Percentiles rank a stretch among this genome's conserved stretches.
Evolutionary conservation across 1,140 invertebrate genomes (phyloP).

Genomic region (Macrobrachium nipponense): DNA sequence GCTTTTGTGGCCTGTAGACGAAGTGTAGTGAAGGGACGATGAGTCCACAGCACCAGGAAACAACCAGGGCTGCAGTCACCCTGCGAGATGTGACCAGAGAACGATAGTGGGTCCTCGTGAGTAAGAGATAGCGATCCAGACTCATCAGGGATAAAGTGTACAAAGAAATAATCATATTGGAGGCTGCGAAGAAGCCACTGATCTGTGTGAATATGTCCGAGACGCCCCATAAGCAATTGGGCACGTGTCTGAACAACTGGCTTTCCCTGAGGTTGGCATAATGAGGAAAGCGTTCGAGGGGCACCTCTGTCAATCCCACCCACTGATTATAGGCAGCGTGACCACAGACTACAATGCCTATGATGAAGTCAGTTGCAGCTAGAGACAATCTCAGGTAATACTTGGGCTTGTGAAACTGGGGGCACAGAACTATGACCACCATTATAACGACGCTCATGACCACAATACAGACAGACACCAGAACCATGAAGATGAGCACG

Average conservation of each 20-base stretch:
- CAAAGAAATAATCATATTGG: conserved; percentile 56
- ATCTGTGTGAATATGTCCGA: conserved; percentile 60
- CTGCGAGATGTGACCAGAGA: conserved; percentile 46
- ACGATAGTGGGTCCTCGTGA: conserved; percentile 59
- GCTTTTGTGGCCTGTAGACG: conserved; percentile 48
- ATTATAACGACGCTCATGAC: conserved; percentile 52
- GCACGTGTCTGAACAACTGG: conserved; percentile 58
- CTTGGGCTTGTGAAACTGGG: conserved; percentile 61
- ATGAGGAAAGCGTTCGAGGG: conserved; percentile 44
- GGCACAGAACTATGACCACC: conserved; percentile 43
- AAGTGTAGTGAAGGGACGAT: conserved; percentile 54
- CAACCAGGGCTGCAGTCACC: conserved; percentile 31
- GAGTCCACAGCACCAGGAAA: conserved; percentile 56
- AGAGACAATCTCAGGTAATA: conserved; percentile 61
- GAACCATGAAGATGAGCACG: conserved; percentile 52
- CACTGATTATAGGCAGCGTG: conserved; percentile 62
- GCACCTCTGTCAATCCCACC: conserved; percentile 56
- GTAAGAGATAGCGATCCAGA: conserved; percentile 59
- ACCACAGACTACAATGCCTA: conserved; percentile 57
- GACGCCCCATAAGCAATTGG: conserved; percentile 60
- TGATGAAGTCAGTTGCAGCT: conserved; percentile 55
- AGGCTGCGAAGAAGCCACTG: conserved; percentile 57
- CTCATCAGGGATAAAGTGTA: conserved; percentile 59
- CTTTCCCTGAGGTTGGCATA: conserved; percentile 54
- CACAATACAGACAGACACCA: conserved; percentile 40